Percentiles rank a stretch among this genome's conserved stretches.
Conservation (phyloP, 2,888 invertebrate species). For the Ferdinandea cuprea region DNA sequence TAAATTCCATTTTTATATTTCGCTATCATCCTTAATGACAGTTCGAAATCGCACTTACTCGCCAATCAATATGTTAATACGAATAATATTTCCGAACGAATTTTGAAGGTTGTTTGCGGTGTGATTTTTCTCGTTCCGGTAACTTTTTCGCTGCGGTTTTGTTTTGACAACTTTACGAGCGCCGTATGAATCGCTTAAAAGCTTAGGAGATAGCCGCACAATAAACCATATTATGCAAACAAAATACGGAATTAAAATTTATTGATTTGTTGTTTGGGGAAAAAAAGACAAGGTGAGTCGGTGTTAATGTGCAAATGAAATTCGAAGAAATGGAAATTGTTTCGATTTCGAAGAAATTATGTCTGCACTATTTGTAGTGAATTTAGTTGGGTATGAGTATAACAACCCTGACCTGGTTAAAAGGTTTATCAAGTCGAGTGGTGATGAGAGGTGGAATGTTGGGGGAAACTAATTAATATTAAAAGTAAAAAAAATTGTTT, state of each 20-base stretch:
- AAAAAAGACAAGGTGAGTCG: slow-evolving; percentile 45
- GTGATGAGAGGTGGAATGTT: no score
- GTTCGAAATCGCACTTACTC: slow-evolving; percentile 19
- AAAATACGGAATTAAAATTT: slow-evolving; percentile 16
- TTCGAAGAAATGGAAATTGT: slow-evolving; percentile 27
- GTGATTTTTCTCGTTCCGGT: slow-evolving; percentile 8
- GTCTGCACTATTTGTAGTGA: not conserved
- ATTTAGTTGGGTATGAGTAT: not conserved
- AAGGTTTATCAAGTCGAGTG: no score
- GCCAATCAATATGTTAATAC: slow-evolving; percentile 3
- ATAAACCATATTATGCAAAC: slow-evolving; percentile 9
- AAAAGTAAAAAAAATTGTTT: no score
- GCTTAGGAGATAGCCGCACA: slow-evolving; percentile 5
- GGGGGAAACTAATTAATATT: no score
- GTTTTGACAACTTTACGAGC: slow-evolving; percentile 15
- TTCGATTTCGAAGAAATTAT: slow-evolving; percentile 11
- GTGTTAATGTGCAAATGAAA: slow-evolving; percentile 30
- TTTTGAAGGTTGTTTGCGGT: slow-evolving; percentile 29
- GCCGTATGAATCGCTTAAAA: slow-evolving; percentile 51
- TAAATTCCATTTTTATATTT: slow-evolving; percentile 6
- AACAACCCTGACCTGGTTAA: no score
- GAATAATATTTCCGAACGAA: not conserved
- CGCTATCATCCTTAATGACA: slow-evolving; percentile 26
- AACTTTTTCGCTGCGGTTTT: not conserved
- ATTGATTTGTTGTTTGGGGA: slow-evolving; percentile 35